Conservation (phyloP, 2,797 vertebrate species). For the Anguilla obscura region DNA sequence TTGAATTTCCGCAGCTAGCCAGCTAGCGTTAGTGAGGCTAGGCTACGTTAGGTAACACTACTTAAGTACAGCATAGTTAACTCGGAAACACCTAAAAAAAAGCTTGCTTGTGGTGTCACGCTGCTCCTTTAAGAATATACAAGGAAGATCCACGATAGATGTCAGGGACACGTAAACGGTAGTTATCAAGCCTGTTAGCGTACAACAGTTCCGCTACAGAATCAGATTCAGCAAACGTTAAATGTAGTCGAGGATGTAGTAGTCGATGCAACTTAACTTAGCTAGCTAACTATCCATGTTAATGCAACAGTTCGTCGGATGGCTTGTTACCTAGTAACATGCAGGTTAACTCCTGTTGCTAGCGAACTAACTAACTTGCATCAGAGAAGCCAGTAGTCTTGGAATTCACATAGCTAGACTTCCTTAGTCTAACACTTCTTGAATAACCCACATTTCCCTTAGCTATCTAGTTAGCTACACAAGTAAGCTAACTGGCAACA, state of each 20-base stretch:
- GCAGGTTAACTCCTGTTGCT: background rate
- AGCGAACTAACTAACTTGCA: background rate
- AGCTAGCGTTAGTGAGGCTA: background rate
- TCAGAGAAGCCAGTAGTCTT: background rate
- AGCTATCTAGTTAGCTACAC: background rate
- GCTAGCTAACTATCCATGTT: background rate
- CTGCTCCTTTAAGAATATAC: constrained; percentile 32
- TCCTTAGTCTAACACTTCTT: background rate
- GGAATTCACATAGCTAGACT: background rate
- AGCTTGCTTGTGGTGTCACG: background rate
- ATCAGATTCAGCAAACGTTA: background rate
- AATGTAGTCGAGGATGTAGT: background rate
- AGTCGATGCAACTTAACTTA: background rate
- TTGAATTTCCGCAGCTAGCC: background rate
- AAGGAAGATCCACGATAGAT: background rate
- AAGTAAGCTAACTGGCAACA: background rate
- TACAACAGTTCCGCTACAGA: background rate
- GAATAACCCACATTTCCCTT: background rate
- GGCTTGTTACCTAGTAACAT: background rate
- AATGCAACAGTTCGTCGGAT: background rate
- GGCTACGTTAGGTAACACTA: background rate
- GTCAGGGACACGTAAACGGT: constrained; percentile 36
- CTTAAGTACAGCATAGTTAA: background rate
- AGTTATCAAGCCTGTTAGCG: background rate
- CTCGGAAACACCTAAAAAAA: background rate